These are phyloP conservation scores for Ladona fulva DNA, from an alignment of 1,140 invertebrate species.

Conservation along the genomic window DNA sequence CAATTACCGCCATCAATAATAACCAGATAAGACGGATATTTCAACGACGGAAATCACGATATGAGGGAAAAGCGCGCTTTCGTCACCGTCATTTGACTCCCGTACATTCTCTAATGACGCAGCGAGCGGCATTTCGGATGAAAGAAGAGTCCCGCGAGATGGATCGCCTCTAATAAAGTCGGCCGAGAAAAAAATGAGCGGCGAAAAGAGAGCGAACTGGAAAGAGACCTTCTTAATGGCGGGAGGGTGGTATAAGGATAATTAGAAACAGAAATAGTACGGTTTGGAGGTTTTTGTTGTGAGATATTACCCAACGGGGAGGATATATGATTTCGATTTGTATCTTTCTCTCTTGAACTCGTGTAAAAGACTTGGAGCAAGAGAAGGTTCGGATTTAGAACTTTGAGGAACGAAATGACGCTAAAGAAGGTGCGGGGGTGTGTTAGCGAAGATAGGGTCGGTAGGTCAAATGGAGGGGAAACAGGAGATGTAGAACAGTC, in stretches of 20 bases:
- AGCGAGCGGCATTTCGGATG: no score
- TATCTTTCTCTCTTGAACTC: not conserved
- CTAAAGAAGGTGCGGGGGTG: not conserved
- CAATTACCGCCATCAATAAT: no score
- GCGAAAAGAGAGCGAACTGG: not conserved
- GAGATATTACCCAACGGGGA: not conserved
- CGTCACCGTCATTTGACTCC: no score
- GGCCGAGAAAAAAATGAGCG: not conserved
- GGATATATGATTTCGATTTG: not conserved
- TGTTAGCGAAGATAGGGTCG: not conserved
- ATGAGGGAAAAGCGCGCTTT: no score
- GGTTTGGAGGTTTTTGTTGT: not conserved
- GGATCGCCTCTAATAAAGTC: not conserved
- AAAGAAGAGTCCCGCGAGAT: no score
- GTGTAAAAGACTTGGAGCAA: not conserved
- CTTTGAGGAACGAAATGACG: not conserved
- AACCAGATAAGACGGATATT: no score
- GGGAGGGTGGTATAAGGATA: not conserved
- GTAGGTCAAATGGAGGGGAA: no score
- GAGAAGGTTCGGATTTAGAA: not conserved
- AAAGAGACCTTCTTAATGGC: not conserved
- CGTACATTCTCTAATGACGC: no score
- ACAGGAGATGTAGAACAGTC: no score
- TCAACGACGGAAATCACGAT: no score
- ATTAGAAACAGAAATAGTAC: constrained; percentile 7